Base-by-base conservation (phyloP, 2,113 vertebrate species). In the Gopherus evgoodei region DNA sequence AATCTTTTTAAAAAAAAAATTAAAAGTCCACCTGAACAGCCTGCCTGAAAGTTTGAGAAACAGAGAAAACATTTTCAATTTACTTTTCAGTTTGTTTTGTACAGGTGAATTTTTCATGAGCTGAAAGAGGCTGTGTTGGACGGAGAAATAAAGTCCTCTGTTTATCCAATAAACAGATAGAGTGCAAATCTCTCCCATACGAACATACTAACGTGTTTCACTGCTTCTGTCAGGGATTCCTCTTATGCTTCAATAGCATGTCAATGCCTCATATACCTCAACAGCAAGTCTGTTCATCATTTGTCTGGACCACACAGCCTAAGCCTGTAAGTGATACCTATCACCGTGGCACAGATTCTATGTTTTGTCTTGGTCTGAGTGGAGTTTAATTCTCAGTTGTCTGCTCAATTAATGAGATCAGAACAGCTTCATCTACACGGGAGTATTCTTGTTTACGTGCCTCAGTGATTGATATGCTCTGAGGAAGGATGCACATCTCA, bases 211-310 rank as follows among this genome's bases (percentile, higher is more conserved):
- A 86, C 10, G 10, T 0, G 1, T 38, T 44, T 75, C 7, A 0
- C 17, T 2, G 0, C 56, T 87, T 76, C 75, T 47, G n/a, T 25
- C 86, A 53, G 78, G 75, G n/a, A 3, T 12, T 94, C 14, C 10
- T 82, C 16, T 93, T 6, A 49, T 72, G 1, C 83, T 12, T 12
- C 89, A 0, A 0, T 27, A 21, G 9, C 50, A 47, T 0, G 14
- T 62, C 50, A 27, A 0, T 50, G 13, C 14, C 10, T 84, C 16
- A 91, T 6, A 49, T 72, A 1, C 83, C 14, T 12, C 89, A 0
- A 0, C 27, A 21, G 9, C 50, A 52, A 0, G 14, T 78, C 50
- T 31, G 0, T 27, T 75, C 47, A 72, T 29, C 31, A 27, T 16
- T 76, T 91, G 38, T 47, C 29, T 38, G 57, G 53, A 2, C 17